Evolutionary conservation across 2,888 invertebrate species (phyloP), one percentile per base, ranked within the genome.

Genomic region (Mimumesa dahlbomi): DNA sequence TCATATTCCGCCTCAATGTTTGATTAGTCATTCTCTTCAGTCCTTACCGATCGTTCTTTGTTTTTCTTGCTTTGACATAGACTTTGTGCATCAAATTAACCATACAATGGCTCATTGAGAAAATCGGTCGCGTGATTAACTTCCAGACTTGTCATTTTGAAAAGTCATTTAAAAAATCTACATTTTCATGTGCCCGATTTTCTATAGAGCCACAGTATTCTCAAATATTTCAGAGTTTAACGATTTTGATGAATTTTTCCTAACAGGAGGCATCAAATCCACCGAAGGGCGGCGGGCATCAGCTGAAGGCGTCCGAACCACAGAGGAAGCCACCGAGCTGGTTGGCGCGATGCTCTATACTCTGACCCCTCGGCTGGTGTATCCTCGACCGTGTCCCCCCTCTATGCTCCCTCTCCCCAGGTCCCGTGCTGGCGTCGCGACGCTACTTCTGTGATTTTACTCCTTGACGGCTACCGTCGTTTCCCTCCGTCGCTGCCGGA

Each of bases 181-280:
- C n/a, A n/a, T n/a, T n/a, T n/a, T n/a, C n/a, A n/a, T n/a, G n/a
- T n/a, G n/a, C n/a, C n/a, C n/a, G n/a, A n/a, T n/a, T n/a, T n/a
- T n/a, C n/a, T n/a, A n/a, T n/a, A n/a, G n/a, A n/a, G n/a, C n/a
- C n/a, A n/a, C n/a, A n/a, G n/a, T n/a, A n/a, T n/a, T n/a, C n/a
- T 31, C 4, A 22, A 14, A 3, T 4, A 34, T 18, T 18, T 19
- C 7, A 19, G 18, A 7, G 6, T n/a, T 49, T n/a, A 52, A 56
- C 14, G n/a, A 16, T 58, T n/a, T n/a, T n/a, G n/a, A n/a, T 68
- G 61, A 77, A 77, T 46, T 66, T 31, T 38, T 65, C 70, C 36
- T 13, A 22, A 3, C 87, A 97, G 96, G 96, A 97, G 92, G 96
- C 96, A 85, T 96, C 95, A 87, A 96, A 96, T 91, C 96, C 96